Percentiles rank a stretch among this genome's conserved stretches.
Conservation (phyloP, 2,113 vertebrate species). For the Capricornis sumatraensis region DNA sequence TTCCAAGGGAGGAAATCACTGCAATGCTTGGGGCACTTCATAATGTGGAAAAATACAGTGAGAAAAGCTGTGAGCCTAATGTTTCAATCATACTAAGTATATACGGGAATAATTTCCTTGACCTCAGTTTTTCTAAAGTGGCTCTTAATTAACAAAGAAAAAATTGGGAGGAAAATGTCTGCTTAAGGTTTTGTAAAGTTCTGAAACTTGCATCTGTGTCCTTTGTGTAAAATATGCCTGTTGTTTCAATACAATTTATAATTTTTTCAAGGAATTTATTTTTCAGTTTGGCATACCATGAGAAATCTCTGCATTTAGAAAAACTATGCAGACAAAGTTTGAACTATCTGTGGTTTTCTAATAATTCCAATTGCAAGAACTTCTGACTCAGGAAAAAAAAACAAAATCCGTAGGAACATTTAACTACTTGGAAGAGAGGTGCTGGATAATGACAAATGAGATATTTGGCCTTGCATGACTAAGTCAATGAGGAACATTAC, state of each 20-base stretch:
- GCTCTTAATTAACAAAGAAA: slow-evolving; percentile 29
- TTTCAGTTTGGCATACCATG: background rate
- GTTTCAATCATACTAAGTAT: slow-evolving; percentile 12
- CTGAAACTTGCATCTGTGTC: background rate
- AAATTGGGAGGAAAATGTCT: background rate
- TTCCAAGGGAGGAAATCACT: slow-evolving; percentile 22
- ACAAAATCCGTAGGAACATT: background rate
- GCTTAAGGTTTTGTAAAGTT: slow-evolving; percentile 16
- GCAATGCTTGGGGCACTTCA: slow-evolving; percentile 46
- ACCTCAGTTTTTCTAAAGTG: background rate
- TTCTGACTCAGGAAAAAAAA: background rate
- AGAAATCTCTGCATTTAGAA: background rate
- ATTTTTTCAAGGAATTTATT: background rate
- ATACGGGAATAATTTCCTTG: background rate
- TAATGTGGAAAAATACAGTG: slow-evolving; percentile 35
- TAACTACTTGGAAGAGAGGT: background rate
- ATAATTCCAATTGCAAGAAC: background rate
- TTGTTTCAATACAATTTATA: background rate
- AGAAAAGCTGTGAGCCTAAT: slow-evolving; percentile 29
- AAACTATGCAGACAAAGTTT: background rate
- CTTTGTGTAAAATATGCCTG: background rate
- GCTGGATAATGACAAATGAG: background rate
- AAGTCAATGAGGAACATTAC: background rate
- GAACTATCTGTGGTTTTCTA: background rate
- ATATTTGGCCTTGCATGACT: background rate